Percentiles rank a stretch among this genome's conserved stretches.
These are phyloP conservation scores for Chrysochloris asiatica DNA, from an alignment of 2,113 vertebrate genomes.

Conservation along the genomic window DNA sequence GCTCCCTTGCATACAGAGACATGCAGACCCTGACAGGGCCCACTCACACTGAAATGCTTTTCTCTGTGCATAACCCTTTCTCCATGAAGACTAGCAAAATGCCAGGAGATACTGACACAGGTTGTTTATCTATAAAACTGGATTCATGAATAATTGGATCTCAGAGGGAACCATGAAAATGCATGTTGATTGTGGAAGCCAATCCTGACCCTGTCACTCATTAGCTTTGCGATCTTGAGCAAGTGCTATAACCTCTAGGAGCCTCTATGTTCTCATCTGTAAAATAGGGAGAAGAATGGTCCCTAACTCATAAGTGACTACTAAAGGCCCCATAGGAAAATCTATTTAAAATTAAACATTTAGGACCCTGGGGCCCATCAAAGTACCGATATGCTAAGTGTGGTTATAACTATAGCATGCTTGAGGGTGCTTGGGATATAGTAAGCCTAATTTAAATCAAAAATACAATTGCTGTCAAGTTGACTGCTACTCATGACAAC, in stretches of 20 bases:
- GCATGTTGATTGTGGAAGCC: no score
- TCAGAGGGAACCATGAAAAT: neutral
- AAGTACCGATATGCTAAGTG: accelerated
- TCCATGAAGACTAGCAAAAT: neutral
- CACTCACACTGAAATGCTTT: neutral
- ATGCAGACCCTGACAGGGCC: neutral
- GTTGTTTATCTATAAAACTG: neutral
- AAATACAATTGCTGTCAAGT: neutral
- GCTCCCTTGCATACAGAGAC: neutral
- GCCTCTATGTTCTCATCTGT: neutral
- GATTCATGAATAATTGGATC: neutral
- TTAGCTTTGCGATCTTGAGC: neutral
- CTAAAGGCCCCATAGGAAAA: neutral
- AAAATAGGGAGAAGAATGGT: neutral
- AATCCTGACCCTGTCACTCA: neutral
- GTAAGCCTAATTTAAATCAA: neutral
- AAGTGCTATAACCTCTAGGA: neutral
- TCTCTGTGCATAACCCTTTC: neutral
- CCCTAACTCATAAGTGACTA: neutral
- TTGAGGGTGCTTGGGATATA: accelerated
- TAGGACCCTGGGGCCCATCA: accelerated
- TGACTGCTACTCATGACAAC: neutral
- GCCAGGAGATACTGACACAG: neutral
- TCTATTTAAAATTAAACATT: neutral
- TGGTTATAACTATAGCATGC: accelerated